Base-by-base conservation (phyloP, 2,888 invertebrate species). In the Ophioninae sp. region DNA sequence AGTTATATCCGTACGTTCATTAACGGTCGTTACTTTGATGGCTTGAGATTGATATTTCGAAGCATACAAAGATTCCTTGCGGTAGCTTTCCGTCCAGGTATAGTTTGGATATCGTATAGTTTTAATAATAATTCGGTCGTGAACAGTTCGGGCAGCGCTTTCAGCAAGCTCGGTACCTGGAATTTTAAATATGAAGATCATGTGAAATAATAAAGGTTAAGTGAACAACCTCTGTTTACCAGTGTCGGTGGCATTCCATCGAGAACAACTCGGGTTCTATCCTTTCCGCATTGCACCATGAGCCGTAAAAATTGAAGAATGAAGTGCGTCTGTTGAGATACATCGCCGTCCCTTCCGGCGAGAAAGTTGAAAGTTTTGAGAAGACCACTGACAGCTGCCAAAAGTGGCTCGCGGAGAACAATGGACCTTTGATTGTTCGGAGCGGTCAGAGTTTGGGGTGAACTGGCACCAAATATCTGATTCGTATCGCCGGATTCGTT, bases 1-100 rank as follows among this genome's bases (percentile, higher is more conserved):
- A 50, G 8, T 59, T 6, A 59, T 20, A 59, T 20, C 21, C 17
- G 59, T 20, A 3, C 20, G 21, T 21, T 59, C 7, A 59, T 20
- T 7, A 6, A 20, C 17, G 20, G 20, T 59, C 72, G 30, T 84
- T 39, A 82, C 80, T 92, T 94, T 79, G 94, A 94, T 23, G 95
- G 95, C 89, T 95, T 94, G 50, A 97, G 93, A 88, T 95, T 95
- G 94, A 97, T 96, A 93, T 97, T 97, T 85, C 97, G 94, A 89
- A 97, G 94, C 89, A 98, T 95, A 92, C 98, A 98, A 81, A 98
- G 94, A 93, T 98, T 98, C 89, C 97, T 95, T 0, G 98, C 97
- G 76, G 97, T 97, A 81, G 97, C 96, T 91, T 97, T 97, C 79
- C 98, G 95, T 0, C 98, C 98, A 76, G 95, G 94, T 23, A 95